A percentile compares a stretch with the other conserved stretches of the same genome.
Conservation (phyloP, 2,797 vertebrate species). For the Macroramphosus scolopax region DNA sequence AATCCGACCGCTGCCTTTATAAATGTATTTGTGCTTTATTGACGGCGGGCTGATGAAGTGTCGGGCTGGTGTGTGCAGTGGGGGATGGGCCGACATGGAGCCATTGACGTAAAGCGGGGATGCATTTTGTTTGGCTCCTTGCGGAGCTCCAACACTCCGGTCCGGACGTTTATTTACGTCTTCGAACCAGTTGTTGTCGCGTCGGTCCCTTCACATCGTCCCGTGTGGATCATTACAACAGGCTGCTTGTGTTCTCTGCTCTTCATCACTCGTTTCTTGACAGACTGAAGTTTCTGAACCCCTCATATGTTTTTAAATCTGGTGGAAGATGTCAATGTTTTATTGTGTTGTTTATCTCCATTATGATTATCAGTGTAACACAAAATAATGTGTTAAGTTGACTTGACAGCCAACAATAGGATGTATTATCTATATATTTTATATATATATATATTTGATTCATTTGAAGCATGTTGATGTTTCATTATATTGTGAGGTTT, state of each 20-base stretch:
- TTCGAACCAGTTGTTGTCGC: too few species aligned
- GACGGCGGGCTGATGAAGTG: constrained; percentile 34
- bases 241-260: not conserved
- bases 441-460: too few species aligned
- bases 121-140: constrained; percentile 57
- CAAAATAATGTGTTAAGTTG: too few species aligned
- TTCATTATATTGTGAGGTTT: too few species aligned
- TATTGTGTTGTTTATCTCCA: too few species aligned
- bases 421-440: too few species aligned
- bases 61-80: constrained; percentile 40
- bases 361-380: too few species aligned
- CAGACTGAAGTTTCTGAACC: constrained; percentile 29
- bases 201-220: too few species aligned
- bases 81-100: constrained; percentile 68
- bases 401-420: too few species aligned
- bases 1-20: not conserved
- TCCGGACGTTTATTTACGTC: too few species aligned
- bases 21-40: constrained; percentile 24
- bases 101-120: constrained; percentile 69
- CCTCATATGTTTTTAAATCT: constrained; percentile 20
- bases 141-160: constrained; percentile 8
- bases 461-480: too few species aligned
- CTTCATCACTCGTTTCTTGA: constrained; percentile 10
- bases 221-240: not conserved
- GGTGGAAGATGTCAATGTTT: too few species aligned